Conservation (phyloP, 2,888 invertebrate genomes). For the Sphecodes monilicornis region DNA sequence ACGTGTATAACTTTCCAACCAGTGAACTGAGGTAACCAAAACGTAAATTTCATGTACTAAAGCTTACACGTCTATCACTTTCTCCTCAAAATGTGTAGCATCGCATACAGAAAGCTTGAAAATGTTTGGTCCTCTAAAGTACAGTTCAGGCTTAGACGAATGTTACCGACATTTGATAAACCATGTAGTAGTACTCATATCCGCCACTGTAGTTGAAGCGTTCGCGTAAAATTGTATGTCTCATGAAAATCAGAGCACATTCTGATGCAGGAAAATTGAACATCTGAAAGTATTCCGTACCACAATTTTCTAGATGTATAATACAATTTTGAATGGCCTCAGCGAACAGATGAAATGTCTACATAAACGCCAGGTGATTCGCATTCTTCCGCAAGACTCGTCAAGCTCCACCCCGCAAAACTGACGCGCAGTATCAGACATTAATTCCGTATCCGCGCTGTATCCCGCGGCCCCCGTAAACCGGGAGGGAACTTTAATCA, state of each 20-base stretch:
- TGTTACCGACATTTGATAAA: no score
- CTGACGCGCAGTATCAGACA: not conserved
- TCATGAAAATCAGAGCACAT: not conserved
- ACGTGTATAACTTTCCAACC: no score
- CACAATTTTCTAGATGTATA: not conserved
- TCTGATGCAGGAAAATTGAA: not conserved
- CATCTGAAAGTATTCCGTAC: not conserved
- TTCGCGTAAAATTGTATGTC: no score
- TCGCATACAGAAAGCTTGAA: no score
- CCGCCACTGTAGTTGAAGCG: not conserved
- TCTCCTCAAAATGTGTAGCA: no score
- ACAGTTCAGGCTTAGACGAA: no score
- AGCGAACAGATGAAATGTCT: not conserved
- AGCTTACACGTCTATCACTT: no score
- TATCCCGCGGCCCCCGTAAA: conserved; percentile 8
- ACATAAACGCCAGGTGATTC: not conserved
- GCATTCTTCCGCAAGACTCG: not conserved
- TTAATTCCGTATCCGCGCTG: conserved; percentile 13
- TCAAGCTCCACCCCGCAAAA: not conserved
- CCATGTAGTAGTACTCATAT: no score
- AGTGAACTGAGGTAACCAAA: no score
- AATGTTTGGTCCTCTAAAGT: no score
- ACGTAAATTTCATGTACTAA: no score
- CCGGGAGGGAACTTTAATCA: conserved; percentile 39
- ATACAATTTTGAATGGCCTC: not conserved